Evolutionary conservation across 2,113 vertebrate genomes (phyloP).

Genomic region (Dasyprocta punctata): DNA sequence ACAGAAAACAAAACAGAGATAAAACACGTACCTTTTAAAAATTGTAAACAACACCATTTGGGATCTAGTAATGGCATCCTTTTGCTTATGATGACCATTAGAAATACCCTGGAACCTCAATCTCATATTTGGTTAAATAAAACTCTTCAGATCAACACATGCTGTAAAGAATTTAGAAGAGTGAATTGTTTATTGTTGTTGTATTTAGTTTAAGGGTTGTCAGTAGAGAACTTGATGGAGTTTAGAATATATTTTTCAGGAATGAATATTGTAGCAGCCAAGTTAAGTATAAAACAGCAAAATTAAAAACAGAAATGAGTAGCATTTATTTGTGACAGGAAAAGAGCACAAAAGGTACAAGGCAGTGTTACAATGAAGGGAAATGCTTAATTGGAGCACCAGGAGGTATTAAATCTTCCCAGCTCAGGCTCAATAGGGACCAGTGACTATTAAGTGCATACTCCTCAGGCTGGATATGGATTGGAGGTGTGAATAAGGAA

Average conservation of each 20-base stretch:
- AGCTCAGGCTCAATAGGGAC: not conserved
- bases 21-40: slow-evolving; percentile 1
- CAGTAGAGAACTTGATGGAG: not conserved
- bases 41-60: not conserved
- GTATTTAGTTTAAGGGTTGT: slow-evolving; percentile 25
- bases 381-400: not conserved
- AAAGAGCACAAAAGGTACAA: not conserved
- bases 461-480: not conserved
- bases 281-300: slow-evolving; percentile 39
- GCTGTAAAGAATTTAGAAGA: not conserved
- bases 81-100: not conserved
- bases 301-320: slow-evolving; percentile 60
- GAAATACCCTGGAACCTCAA: not conserved
- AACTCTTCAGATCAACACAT: not conserved
- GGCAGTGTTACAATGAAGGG: not conserved
- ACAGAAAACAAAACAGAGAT: not conserved
- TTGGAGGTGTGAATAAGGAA: slow-evolving; percentile 34
- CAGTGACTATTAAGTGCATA: not conserved
- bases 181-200: slow-evolving; percentile 1
- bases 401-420: not conserved
- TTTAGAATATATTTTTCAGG: slow-evolving; percentile 20
- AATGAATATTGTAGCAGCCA: slow-evolving; percentile 38
- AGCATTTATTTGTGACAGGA: slow-evolving; percentile 44
- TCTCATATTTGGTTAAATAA: slow-evolving; percentile 33
- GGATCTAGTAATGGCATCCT: not conserved